phyloP scores from a whole-genome alignment of 2,113 vertebrate genomes.

The Oryzias javanicus region DNA sequence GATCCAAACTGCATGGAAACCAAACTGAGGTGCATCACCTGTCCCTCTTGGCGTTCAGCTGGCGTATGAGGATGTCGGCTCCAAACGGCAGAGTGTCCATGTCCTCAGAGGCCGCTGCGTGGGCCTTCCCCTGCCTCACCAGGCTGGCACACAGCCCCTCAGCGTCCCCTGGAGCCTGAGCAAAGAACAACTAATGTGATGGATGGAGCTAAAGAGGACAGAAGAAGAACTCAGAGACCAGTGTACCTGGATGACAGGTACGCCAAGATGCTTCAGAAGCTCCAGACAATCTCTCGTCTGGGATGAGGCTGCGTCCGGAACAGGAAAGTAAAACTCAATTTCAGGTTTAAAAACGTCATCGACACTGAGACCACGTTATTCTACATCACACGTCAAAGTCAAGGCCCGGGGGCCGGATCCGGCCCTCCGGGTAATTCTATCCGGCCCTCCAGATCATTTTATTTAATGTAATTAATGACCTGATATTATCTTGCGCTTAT shows the following conservation, averaged over 20 bases:
- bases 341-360: too few species aligned
- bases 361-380: too few species aligned
- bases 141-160: conserved; percentile 79
- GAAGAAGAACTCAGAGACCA: not conserved
- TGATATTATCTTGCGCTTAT: too few species aligned
- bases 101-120: conserved; percentile 82
- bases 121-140: conserved; percentile 64
- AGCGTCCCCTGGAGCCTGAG: conserved; percentile 80
- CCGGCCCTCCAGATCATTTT: too few species aligned
- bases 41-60: conserved; percentile 71
- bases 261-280: conserved; percentile 75
- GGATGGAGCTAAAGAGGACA: not conserved
- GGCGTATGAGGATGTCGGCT: conserved; percentile 72
- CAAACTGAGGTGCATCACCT: conserved; percentile 46
- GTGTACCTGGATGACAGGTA: conserved; percentile 76
- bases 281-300: conserved; percentile 62
- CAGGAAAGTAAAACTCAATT: not conserved
- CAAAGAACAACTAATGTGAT: not conserved
- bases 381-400: too few species aligned
- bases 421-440: too few species aligned
- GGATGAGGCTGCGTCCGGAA: conserved; percentile 53
- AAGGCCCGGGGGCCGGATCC: too few species aligned
- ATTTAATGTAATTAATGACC: too few species aligned
- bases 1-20: not conserved
- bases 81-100: conserved; percentile 84